Conservation (phyloP, 2,888 invertebrate genomes). For the Trichopria drosophilae region DNA sequence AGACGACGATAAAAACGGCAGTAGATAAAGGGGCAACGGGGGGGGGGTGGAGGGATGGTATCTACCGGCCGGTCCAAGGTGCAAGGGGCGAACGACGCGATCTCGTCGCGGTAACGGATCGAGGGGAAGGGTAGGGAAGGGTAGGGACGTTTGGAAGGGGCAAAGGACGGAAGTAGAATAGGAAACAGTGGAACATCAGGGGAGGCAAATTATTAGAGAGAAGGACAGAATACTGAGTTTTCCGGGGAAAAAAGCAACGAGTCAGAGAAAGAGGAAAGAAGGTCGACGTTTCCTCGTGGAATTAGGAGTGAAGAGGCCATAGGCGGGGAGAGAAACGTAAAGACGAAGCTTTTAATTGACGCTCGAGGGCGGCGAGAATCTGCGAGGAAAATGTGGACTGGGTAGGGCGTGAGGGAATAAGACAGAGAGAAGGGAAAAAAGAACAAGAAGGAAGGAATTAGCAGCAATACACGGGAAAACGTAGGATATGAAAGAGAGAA, state of each 20-base stretch:
- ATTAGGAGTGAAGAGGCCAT: conserved; percentile 7
- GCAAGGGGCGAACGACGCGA: no score
- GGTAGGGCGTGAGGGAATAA: conserved; percentile 33
- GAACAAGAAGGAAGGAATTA: no score
- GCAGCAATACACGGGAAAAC: background rate
- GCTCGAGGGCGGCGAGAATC: conserved; percentile 19
- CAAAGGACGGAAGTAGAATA: no score
- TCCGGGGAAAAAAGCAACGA: conserved; percentile 12
- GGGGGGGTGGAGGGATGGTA: no score
- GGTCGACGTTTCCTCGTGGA: conserved; percentile 30
- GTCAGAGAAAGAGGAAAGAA: background rate
- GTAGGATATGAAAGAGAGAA: no score
- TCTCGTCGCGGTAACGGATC: no score
- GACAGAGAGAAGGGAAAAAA: conserved; percentile 1
- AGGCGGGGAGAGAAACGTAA: conserved; percentile 1
- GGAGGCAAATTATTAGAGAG: conserved; percentile 38
- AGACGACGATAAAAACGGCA: no score
- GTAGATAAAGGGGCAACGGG: no score
- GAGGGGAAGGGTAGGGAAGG: conserved; percentile 15
- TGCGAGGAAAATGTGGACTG: no score
- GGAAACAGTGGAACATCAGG: conserved; percentile 11
- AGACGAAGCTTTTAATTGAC: conserved; percentile 14
- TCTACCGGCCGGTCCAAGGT: no score
- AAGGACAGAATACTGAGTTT: conserved; percentile 20
- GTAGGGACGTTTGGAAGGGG: background rate